These are phyloP conservation scores for Hucho hucho DNA, from an alignment of 2,113 vertebrate species.

Conservation along the genomic window DNA sequence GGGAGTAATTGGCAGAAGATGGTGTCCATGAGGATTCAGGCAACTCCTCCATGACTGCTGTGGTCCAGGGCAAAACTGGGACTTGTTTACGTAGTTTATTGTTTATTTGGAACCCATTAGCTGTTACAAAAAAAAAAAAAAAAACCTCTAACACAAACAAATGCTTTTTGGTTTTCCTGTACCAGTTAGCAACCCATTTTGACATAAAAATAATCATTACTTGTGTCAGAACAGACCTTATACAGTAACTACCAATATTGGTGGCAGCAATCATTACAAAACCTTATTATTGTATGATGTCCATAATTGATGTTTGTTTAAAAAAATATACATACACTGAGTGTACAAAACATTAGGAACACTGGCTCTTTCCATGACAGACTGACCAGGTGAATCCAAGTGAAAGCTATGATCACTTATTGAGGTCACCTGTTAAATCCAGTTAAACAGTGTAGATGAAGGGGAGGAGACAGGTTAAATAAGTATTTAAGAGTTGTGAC, in stretches of 20 bases:
- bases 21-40: slow-evolving; percentile 50
- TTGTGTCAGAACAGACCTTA: not conserved
- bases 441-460: too few relatives aligned
- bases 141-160: not conserved
- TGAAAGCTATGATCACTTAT: too few relatives aligned
- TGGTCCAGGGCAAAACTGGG: slow-evolving; percentile 18
- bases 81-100: slow-evolving; percentile 20
- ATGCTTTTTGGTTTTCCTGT: not conserved
- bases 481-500: too few relatives aligned
- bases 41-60: slow-evolving; percentile 49
- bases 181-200: not conserved
- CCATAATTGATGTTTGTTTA: not conserved
- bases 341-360: too few relatives aligned
- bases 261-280: not conserved
- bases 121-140: slow-evolving; percentile 44
- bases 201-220: not conserved
- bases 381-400: too few relatives aligned
- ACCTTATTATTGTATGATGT: not conserved
- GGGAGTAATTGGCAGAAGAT: slow-evolving; percentile 36
- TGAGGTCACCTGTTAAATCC: too few relatives aligned
- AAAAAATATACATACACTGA: too few relatives aligned
- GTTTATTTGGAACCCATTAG: slow-evolving; percentile 49
- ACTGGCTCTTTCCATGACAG: too few relatives aligned
- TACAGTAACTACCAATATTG: not conserved
- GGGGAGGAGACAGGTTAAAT: too few relatives aligned